Percentiles rank a stretch among this genome's conserved stretches.
Evolutionary conservation across 2,113 vertebrate species (phyloP).

Genomic region (Zosterops hypoxanthus): DNA sequence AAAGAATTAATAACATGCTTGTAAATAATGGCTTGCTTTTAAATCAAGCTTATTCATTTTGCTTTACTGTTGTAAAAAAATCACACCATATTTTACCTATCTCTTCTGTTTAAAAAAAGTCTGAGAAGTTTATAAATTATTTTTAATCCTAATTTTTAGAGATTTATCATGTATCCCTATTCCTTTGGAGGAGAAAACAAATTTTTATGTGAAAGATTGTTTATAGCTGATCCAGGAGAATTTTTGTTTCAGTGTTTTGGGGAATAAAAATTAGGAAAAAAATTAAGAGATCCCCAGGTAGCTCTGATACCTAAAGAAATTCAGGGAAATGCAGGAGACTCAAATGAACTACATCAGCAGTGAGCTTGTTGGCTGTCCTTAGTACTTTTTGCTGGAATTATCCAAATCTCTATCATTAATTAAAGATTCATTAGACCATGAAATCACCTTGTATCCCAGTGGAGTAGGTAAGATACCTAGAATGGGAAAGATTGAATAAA

Average conservation of each 20-base stretch:
- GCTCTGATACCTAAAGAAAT: neutral
- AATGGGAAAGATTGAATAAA: constrained; percentile 16
- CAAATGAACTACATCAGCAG: neutral
- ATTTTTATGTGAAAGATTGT: neutral
- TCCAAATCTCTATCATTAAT: constrained; percentile 49
- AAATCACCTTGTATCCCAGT: constrained; percentile 33
- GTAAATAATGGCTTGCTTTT: neutral
- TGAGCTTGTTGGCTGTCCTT: neutral
- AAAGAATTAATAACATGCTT: neutral
- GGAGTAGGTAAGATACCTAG: constrained; percentile 10
- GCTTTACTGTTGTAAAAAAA: neutral
- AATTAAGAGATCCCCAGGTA: neutral
- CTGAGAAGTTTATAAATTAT: neutral
- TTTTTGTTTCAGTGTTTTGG: neutral
- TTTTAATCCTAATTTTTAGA: neutral
- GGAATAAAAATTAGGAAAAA: neutral
- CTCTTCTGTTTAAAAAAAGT: neutral
- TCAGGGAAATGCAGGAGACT: neutral
- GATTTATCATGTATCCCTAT: neutral
- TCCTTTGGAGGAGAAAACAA: neutral
- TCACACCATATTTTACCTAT: neutral
- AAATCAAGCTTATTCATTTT: neutral
- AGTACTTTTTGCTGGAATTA: neutral
- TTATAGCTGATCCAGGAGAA: neutral
- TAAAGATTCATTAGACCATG: constrained; percentile 52